A percentile compares a stretch with the other conserved stretches of the same genome.
Conservation (phyloP, 2,888 invertebrate species). For the Heteropelma amictum region DNA sequence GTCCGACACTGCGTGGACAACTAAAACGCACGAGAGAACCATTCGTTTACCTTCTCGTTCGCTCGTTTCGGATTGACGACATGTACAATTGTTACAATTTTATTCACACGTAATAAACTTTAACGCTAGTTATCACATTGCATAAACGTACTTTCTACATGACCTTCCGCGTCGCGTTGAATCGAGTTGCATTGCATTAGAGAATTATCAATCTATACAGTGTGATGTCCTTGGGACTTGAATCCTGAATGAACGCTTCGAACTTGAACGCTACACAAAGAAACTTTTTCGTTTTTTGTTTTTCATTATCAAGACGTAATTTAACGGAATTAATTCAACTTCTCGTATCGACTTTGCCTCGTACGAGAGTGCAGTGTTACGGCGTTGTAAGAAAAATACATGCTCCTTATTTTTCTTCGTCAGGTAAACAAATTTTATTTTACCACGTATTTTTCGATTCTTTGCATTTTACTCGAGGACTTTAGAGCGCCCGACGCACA, state of each 20-base stretch:
- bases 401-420: not conserved
- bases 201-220: conserved; percentile 10
- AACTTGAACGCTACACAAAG: no score
- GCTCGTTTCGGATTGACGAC: not conserved
- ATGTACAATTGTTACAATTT: not conserved
- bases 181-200: conserved; percentile 28
- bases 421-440: not conserved
- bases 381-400: not conserved
- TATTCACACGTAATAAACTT: no score
- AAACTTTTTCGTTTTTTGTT: no score
- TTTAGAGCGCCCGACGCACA: no score
- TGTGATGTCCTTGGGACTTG: not conserved
- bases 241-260: not conserved
- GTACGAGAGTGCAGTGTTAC: not conserved
- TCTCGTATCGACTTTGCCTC: not conserved
- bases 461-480: not conserved
- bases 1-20: conserved; percentile 33
- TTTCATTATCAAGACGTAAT: no score
- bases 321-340: no score
- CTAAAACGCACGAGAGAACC: not conserved
- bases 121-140: not conserved
- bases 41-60: not conserved
- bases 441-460: not conserved
- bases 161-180: conserved; percentile 28
- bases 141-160: conserved; percentile 1